Evolutionary conservation across 2,888 invertebrate species (phyloP), one percentile per base, ranked within the genome.

Genomic region (Dolichopus griseipennis): DNA sequence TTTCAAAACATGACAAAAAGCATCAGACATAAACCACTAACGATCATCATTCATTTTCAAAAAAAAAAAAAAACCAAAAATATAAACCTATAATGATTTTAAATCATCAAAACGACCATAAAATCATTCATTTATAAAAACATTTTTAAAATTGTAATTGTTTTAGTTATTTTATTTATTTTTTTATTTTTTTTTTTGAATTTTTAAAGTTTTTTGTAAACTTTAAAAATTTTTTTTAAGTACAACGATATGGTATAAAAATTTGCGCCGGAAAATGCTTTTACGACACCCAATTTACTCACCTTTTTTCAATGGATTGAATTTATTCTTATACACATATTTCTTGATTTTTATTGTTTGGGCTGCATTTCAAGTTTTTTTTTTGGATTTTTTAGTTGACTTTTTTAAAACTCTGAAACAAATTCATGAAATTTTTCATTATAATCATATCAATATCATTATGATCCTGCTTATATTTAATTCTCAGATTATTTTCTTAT

Each of bases 21-120:
- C 52, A 52, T 52, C 52, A 52, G 52, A 52, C 52, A 52, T 52
- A 52, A 52, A 52, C 52, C 52, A 52, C 52, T 52, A 52, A 52
- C 52, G 52, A 52, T 52, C 52, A 52, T 52, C 52, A 52, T 52
- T 52, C 52, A 52, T 52, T 52, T 52, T 43, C 9, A 52, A 9
- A 52, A 52, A 37, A 37, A 37, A 18, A 52, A 12, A 52, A 12
- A 52, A 18, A 52, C 52, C 15, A 9, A 52, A 9, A 18, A 52
- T 52, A 52, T 52, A 52, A 18, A 52, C 52, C 18, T 18, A 52
- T 2, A 52, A 12, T 52, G 52, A 52, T 15, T 52, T 52, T 52
- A 52, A 52, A 52, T 52, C 52, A 52, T 12, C 15, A 52, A 52
- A 52, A 18, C 9, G 41, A 41, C 41, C 52, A 52, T 52, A 52